Evolutionary conservation across 1,140 invertebrate genomes (phyloP), one percentile per base, ranked within the genome.

Genomic region (Diplogasteroides magnus): DNA sequence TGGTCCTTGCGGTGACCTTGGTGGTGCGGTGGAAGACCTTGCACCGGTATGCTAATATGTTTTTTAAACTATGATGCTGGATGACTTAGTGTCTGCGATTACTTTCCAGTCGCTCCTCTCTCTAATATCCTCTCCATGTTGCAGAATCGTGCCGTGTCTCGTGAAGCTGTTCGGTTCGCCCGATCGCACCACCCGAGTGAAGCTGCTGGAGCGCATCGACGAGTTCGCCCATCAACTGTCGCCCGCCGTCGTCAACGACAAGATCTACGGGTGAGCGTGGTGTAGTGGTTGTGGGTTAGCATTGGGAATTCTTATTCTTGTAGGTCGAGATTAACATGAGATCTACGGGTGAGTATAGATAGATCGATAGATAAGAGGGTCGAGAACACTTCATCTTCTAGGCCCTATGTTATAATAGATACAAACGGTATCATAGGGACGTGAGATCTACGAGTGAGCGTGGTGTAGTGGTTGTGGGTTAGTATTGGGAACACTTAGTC

Each of bases 111-210:
- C n/a, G n/a, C n/a, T n/a, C n/a, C n/a, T n/a, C n/a, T n/a, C n/a
- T n/a, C n/a, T n/a, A n/a, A n/a, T n/a, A n/a, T n/a, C n/a, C 19
- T 19, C 37, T 11, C 19, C 19, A 19, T 48, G 6, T 48, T 48
- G 6, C 37, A 48, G 91, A 81, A 95, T 98, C 80, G 93, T 98
- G 31, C 95, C 96, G 0, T 97, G 94, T 85, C 90, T 98, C 29
- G 91, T 98, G 0, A 97, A 98, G 84, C 86, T 98, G 61, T 98
- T 98, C 83, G 89, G 90, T 0, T 96, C 92, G 0, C 93, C 93
- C 76, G 96, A 98, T 85, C 86, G 96, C 77, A 91, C 92, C 0
- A 98, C 94, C 0, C 87, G 95, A 76, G 91, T 95, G 11, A 88
- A 93, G 74, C 86, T 98, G 56, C 84, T 98, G 59, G 93, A 96